Base-by-base conservation (phyloP, 2,888 invertebrate species). In the Phoenoteleia sp. region DNA sequence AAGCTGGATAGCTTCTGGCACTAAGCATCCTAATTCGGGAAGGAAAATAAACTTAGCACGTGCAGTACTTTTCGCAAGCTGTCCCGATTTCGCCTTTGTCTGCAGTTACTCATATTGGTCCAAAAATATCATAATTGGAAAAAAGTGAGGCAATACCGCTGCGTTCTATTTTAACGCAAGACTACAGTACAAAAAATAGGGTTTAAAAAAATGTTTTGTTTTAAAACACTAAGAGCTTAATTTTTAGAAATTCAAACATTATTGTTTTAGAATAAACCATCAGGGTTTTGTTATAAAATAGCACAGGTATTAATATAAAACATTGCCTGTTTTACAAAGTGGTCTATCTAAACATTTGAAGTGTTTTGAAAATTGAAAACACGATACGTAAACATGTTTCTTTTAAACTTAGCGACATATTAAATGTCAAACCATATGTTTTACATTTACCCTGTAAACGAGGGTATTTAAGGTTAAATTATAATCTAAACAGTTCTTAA, bases 61-160 rank as follows among this genome's bases (percentile, higher is more conserved):
- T 21, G 13, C 21, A 33, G 17, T 3, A 54, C 7, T 54, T 15
- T 56, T 56, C 13, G 17, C 56, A 11, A 56, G 33, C 1, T 33
- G 33, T 15, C 29, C 56, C 56, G 33, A 19, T 33, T 56, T 42
- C 42, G 25, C 62, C 13, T 62, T 62, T 62, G 39, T 62, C 42
- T 21, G 6, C 42, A 42, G n/a, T 25, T 33, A 42, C 62, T 39
- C 23, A 62, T 62, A 62, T 62, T 62, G 25, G 25, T 15, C 62
- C 39, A 39, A 25, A 62, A 62, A 62, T 62, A 42, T 42, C 42
- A 11, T 25, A 42, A 42, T 15, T 62, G 54, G 17, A 54, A n/a
- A 54, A 54, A 54, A 54, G n/a, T n/a, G n/a, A n/a, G n/a, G n/a
- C n/a, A n/a, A n/a, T n/a, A n/a, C n/a, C n/a, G n/a, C n/a, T n/a